Evolutionary conservation across 2,113 vertebrate species (phyloP).

Genomic region (Lepisosteus osseus): DNA sequence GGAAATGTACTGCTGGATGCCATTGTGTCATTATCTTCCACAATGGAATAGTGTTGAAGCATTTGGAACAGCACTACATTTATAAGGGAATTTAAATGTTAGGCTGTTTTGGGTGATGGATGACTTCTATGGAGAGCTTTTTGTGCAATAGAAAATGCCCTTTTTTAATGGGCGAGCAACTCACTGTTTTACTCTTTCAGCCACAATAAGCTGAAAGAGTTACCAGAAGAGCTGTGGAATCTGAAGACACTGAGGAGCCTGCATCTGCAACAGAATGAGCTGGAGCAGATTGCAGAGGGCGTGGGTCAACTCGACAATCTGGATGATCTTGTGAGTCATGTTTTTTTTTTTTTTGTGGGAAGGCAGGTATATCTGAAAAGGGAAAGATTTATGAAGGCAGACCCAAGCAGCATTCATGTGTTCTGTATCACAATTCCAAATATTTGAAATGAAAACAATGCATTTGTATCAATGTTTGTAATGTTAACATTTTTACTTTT

Average conservation of each 20-base stretch:
- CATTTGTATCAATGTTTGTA: slow-evolving; percentile 10
- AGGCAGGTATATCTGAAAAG: background rate
- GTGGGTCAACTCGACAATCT: slow-evolving; percentile 75
- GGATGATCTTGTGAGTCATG: slow-evolving; percentile 79
- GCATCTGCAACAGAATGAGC: slow-evolving; percentile 81
- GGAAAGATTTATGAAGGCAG: too few species aligned
- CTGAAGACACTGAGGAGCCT: slow-evolving; percentile 75
- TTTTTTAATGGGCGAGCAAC: too few species aligned
- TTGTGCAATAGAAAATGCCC: too few species aligned
- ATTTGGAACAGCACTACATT: too few species aligned
- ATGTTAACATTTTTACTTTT: background rate
- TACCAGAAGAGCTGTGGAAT: slow-evolving; percentile 73
- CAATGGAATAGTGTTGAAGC: too few species aligned
- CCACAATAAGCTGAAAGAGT: slow-evolving; percentile 79
- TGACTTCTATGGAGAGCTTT: too few species aligned
- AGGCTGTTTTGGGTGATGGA: too few species aligned
- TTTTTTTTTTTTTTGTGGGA: background rate
- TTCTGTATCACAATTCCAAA: too few species aligned
- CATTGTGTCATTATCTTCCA: background rate
- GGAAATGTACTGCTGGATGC: too few species aligned
- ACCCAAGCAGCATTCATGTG: background rate
- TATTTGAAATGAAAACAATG: background rate
- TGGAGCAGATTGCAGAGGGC: slow-evolving; percentile 70
- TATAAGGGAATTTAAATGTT: too few species aligned
- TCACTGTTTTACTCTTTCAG: slow-evolving; percentile 51